Evolutionary conservation across 1,140 invertebrate genomes (phyloP).

Genomic region (Antheraea mylitta): DNA sequence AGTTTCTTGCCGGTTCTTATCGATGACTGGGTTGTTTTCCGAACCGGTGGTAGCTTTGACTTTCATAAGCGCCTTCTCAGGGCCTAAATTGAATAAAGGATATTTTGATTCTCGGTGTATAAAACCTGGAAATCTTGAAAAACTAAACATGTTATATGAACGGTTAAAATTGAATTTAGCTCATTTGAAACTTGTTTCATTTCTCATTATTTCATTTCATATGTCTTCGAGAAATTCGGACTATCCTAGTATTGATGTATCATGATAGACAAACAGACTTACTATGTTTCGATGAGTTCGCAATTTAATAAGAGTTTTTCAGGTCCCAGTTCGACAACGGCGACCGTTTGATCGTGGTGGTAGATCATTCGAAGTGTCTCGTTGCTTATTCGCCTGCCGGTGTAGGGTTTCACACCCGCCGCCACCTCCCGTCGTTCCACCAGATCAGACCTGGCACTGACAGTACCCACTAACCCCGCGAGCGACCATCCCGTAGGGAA

Average conservation of each 20-base stretch:
- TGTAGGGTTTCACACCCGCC: slow-evolving; percentile 78
- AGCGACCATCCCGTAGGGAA: slow-evolving; percentile 72
- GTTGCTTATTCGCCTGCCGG: slow-evolving; percentile 80
- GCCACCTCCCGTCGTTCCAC: slow-evolving; percentile 47
- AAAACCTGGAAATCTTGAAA: no score
- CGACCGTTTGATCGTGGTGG: slow-evolving; percentile 89
- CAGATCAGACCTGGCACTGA: slow-evolving; percentile 50
- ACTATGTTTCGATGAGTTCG: slow-evolving; percentile 92
- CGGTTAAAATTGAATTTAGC: no score
- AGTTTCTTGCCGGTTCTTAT: no score
- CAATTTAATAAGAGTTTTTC: slow-evolving; percentile 85
- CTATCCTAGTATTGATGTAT: background rate
- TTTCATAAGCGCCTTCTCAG: no score
- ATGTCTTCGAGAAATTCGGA: no score
- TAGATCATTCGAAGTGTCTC: slow-evolving; percentile 86
- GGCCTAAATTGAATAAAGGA: no score
- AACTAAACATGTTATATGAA: no score
- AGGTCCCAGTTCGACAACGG: slow-evolving; percentile 85
- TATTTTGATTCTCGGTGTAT: no score
- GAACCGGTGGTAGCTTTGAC: no score
- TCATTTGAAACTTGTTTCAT: no score
- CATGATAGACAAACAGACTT: slow-evolving; percentile 34
- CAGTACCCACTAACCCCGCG: slow-evolving; percentile 58
- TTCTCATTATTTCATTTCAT: no score
- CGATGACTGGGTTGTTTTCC: no score